Evolutionary conservation across 2,113 vertebrate species (phyloP).

Genomic region (Albula glossodonta): DNA sequence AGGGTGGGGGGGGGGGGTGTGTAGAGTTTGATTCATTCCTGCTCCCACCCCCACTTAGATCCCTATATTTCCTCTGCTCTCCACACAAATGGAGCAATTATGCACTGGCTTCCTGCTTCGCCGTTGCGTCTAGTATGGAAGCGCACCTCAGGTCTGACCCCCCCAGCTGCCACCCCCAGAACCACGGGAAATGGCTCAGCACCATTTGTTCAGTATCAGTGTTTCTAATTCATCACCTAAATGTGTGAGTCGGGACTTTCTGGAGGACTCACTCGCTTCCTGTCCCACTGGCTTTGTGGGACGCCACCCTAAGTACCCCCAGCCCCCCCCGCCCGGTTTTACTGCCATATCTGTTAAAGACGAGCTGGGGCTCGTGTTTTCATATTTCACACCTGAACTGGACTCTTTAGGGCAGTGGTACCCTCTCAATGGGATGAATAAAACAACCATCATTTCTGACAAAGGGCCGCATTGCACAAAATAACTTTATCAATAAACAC

Average conservation of each 20-base stretch:
- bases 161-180: too few relatives aligned
- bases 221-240: conserved; percentile 86
- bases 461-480: conserved; percentile 49
- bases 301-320: too few relatives aligned
- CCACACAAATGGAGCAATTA: conserved; percentile 81
- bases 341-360: too few relatives aligned
- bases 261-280: conserved; percentile 82
- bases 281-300: conserved; percentile 63
- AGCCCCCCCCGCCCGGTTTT: too few relatives aligned
- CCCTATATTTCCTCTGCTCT: conserved; percentile 33
- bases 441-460: conserved; percentile 53
- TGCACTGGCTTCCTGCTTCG: conserved; percentile 83
- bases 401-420: conserved; percentile 41
- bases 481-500: conserved; percentile 49
- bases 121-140: conserved; percentile 84
- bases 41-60: conserved; percentile 30
- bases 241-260: conserved; percentile 81
- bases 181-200: conserved; percentile 72
- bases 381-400: conserved; percentile 42
- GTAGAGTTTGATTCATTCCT: conserved; percentile 86
- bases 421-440: conserved; percentile 48
- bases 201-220: conserved; percentile 79
- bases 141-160: conserved; percentile 31
- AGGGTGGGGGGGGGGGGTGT: conserved; percentile 67
- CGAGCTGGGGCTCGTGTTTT: too few relatives aligned